A percentile compares a stretch with the other conserved stretches of the same genome.
phyloP scores from a whole-genome alignment of 2,888 invertebrate species.

The Noctua fimbriata region DNA sequence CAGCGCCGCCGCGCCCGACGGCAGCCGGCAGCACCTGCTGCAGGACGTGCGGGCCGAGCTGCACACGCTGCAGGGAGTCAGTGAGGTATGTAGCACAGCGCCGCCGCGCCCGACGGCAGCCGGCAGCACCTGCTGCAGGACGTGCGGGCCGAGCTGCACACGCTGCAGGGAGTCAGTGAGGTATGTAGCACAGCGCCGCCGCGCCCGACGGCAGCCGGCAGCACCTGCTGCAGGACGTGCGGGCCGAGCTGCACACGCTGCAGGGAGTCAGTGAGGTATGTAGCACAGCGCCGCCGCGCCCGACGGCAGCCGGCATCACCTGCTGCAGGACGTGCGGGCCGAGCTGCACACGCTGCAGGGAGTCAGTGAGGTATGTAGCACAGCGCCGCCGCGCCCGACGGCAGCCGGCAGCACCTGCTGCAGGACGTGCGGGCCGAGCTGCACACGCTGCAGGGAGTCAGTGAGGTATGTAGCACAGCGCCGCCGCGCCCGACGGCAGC shows the following conservation, averaged over 20 bases:
- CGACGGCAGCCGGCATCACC: constrained; percentile 47
- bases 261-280: constrained; percentile 58
- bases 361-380: constrained; percentile 55
- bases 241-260: constrained; percentile 62
- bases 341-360: constrained; percentile 63
- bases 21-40: constrained; percentile 49
- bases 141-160: constrained; percentile 59
- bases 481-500: constrained; percentile 61
- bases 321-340: constrained; percentile 59
- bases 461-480: constrained; percentile 64
- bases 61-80: constrained; percentile 57
- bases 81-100: constrained; percentile 50
- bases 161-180: constrained; percentile 60
- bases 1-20: constrained; percentile 68
- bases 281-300: constrained; percentile 67
- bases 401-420: constrained; percentile 48
- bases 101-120: constrained; percentile 61
- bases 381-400: constrained; percentile 37
- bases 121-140: constrained; percentile 58
- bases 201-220: constrained; percentile 44
- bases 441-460: constrained; percentile 57
- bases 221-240: constrained; percentile 61
- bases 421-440: constrained; percentile 64
- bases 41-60: constrained; percentile 64
- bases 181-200: constrained; percentile 43